Evolutionary conservation across 2,797 vertebrate genomes (phyloP), one percentile per base, ranked within the genome.

Genomic region (Hippopotamyrus pictus): DNA sequence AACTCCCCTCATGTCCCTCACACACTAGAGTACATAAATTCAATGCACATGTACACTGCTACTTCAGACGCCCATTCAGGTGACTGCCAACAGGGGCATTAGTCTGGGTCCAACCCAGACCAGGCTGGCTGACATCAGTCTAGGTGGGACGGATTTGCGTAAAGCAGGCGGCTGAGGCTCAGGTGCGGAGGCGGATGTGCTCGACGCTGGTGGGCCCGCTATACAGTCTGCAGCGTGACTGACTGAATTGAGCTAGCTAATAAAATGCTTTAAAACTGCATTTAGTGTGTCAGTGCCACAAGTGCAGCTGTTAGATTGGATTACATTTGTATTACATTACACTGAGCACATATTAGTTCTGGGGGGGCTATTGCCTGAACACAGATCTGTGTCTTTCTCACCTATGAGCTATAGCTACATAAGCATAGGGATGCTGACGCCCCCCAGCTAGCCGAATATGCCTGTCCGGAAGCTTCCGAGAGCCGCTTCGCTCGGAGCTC

Each of bases 11-110:
- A 91, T 89, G n/a, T 0, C 86, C 85, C 93, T 90, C 91, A 90
- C 91, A 93, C 93, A 92, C 79, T 86, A 54, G 90, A 89, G 65
- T 88, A 62, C 93, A 89, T 90, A 91, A 92, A 90, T 85, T 89
- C 46, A 37, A 0, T 88, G 86, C 90, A 85, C 50, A 5, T 82
- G 53, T 83, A 65, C 87, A 89, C 90, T 90, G 91, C 88, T 88
- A 90, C 88, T 90, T 37, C 84, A 33, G 2, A 44, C 41, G n/a
- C 14, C n/a, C 33, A 33, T 65, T 87, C 88, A 51, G 86, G 29
- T 82, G 5, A 86, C 54, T 41, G 57, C 50, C 46, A 57, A 51
- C 50, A 3, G 25, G 6, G 29, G 57, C 5, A 41, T 89, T 14
- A 33, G 44, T 87, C 29, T 37, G 9, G 8, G 50, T 79, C 5